Evolutionary conservation across 2,797 vertebrate species (phyloP).

Genomic region (Vireo griseus): DNA sequence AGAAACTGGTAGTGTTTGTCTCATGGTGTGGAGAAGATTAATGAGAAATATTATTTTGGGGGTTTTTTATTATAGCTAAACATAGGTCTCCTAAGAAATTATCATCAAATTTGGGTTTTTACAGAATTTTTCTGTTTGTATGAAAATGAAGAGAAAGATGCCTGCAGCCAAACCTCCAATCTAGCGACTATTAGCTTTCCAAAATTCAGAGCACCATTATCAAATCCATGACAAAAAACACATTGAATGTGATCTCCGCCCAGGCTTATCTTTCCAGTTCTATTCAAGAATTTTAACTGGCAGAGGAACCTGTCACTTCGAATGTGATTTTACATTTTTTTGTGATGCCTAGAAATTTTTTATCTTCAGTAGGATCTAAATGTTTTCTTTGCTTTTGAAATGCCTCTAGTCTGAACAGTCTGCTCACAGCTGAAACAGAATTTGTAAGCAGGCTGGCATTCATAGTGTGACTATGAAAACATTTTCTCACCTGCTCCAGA

Average conservation of each 20-base stretch:
- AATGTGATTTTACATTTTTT: neutral
- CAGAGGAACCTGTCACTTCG: neutral
- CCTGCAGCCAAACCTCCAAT: neutral
- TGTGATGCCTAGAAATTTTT: constrained; percentile 20
- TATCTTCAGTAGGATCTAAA: neutral
- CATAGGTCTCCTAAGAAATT: neutral
- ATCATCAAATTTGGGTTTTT: accelerated
- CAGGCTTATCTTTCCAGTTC: neutral
- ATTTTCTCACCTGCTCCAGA: neutral
- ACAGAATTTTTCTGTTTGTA: neutral
- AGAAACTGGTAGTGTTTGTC: neutral
- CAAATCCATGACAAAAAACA: neutral
- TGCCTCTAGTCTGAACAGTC: constrained; percentile 3
- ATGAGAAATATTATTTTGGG: neutral
- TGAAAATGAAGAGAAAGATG: neutral
- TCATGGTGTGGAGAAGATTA: neutral
- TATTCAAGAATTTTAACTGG: neutral
- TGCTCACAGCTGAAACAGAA: constrained; percentile 10
- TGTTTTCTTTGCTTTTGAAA: constrained; percentile 11
- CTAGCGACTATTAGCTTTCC: neutral
- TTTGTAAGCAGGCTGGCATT: neutral
- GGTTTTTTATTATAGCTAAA: neutral
- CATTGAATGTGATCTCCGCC: neutral
- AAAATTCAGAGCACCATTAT: neutral
- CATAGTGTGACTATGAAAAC: neutral